Conservation (phyloP, 2,113 vertebrate species). For the Ivindomyrus marchei region DNA sequence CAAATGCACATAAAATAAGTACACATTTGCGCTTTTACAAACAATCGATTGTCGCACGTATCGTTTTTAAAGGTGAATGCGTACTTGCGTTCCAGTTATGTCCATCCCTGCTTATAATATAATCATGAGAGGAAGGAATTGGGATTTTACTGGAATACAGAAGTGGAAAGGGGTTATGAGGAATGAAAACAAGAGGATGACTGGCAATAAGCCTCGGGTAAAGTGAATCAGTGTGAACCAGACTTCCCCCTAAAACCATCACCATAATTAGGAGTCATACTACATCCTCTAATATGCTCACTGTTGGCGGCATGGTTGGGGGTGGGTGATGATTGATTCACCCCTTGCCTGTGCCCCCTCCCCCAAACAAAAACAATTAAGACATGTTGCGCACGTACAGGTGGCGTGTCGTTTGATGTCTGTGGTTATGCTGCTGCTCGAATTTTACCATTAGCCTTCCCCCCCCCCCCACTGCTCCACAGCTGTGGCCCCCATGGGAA, state of each 20-base stretch:
- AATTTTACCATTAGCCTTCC: not conserved
- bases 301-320: too few species aligned
- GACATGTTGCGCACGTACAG: not conserved
- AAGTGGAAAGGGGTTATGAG: not conserved
- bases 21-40: too few species aligned
- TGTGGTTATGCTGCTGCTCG: not conserved
- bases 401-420: not conserved
- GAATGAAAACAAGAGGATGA: not conserved
- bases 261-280: not conserved
- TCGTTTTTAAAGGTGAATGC: too few species aligned
- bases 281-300: not conserved
- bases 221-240: not conserved
- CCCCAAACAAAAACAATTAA: not conserved
- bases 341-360: not conserved
- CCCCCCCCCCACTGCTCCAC: not conserved
- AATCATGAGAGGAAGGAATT: not conserved
- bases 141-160: not conserved
- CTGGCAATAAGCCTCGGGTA: not conserved
- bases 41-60: too few species aligned
- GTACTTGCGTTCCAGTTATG: too few species aligned
- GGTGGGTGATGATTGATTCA: not conserved
- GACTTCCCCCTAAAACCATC: not conserved
- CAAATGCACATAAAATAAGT: too few species aligned
- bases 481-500: not conserved
- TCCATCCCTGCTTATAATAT: not conserved